Evolutionary conservation across 2,888 invertebrate genomes (phyloP).

Genomic region (Tetropium fuscum): DNA sequence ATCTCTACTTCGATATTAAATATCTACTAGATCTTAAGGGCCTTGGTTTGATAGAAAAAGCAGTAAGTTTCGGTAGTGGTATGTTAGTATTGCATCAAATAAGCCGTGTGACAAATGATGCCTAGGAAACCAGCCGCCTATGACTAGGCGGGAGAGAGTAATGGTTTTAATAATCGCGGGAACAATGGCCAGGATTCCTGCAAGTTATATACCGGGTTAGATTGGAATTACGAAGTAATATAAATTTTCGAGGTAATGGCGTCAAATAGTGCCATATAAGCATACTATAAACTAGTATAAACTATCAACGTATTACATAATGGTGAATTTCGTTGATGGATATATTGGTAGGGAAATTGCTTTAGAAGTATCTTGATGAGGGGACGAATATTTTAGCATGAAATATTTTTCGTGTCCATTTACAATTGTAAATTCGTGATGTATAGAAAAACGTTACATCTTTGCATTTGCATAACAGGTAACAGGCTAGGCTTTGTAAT

Average conservation of each 20-base stretch:
- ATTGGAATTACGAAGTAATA: slow-evolving; percentile 40
- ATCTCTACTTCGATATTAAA: slow-evolving; percentile 35
- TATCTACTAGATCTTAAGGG: slow-evolving; percentile 24
- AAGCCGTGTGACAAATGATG: slow-evolving; percentile 47
- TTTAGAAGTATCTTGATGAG: too few species aligned
- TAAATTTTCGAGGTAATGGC: slow-evolving; percentile 37
- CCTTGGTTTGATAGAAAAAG: slow-evolving; percentile 1
- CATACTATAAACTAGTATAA: slow-evolving; percentile 20
- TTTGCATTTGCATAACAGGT: too few species aligned
- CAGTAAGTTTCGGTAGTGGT: background rate
- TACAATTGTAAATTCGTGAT: too few species aligned
- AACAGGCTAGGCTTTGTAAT: too few species aligned
- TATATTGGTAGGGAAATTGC: background rate
- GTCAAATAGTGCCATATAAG: slow-evolving; percentile 30
- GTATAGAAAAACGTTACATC: too few species aligned
- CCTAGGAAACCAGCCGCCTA: slow-evolving; percentile 41
- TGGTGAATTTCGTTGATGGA: background rate
- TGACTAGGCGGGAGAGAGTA: slow-evolving; percentile 43
- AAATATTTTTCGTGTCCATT: too few species aligned
- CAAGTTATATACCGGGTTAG: slow-evolving; percentile 39
- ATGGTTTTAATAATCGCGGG: slow-evolving; percentile 48
- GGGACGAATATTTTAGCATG: background rate
- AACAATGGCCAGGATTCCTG: slow-evolving; percentile 44
- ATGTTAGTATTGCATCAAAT: slow-evolving; percentile 37
- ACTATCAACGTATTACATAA: background rate